These are phyloP conservation scores for Fratercula arctica DNA, from an alignment of 2,797 vertebrate genomes.

Conservation along the genomic window DNA sequence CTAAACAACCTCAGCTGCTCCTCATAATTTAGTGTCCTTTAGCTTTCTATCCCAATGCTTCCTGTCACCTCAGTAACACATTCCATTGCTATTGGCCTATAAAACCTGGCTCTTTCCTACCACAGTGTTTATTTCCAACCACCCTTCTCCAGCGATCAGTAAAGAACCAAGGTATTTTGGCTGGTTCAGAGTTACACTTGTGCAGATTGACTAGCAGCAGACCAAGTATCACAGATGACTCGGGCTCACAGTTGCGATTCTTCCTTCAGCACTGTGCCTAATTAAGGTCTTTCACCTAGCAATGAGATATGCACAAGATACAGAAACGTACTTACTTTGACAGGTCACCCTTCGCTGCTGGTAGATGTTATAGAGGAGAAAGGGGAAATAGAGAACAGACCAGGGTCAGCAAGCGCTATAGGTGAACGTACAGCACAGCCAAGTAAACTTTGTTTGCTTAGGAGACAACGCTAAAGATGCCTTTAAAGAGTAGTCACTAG, in stretches of 20 bases:
- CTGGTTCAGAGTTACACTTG: not conserved
- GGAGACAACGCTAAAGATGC: not conserved
- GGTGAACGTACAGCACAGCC: not conserved
- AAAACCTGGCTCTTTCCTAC: not conserved
- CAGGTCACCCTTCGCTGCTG: not conserved
- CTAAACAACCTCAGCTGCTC: not conserved
- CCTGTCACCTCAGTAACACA: not conserved
- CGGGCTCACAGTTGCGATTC: not conserved
- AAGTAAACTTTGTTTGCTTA: not conserved
- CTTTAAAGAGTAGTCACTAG: not conserved
- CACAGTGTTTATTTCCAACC: not conserved
- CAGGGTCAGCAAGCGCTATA: not conserved
- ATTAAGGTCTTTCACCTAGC: not conserved
- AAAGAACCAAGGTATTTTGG: not conserved
- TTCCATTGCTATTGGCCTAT: not conserved
- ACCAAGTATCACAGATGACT: not conserved
- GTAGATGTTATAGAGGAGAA: not conserved
- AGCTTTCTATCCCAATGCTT: not conserved
- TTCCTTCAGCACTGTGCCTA: not conserved
- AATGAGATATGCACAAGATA: not conserved
- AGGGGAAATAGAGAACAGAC: not conserved
- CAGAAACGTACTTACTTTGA: not conserved
- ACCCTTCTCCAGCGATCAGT: rapidly evolving
- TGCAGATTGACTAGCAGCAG: not conserved
- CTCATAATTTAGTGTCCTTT: not conserved